Percentiles rank a stretch among this genome's conserved stretches.
These are phyloP conservation scores for Petrolisthes cinctipes DNA, from an alignment of 2,888 invertebrate species.

Conservation along the genomic window DNA sequence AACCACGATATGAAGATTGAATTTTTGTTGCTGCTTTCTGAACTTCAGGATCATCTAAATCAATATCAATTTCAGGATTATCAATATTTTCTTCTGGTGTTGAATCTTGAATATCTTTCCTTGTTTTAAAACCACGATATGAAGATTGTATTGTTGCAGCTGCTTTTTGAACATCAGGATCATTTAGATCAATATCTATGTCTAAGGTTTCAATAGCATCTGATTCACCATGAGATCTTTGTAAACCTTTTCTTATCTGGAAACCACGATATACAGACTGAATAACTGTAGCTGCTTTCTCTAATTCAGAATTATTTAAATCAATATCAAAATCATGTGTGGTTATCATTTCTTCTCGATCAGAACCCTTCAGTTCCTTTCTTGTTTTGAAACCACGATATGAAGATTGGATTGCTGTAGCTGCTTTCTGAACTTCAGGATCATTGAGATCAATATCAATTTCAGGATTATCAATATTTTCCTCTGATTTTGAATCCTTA, in stretches of 20 bases:
- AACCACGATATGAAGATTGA: slow-evolving; percentile 6
- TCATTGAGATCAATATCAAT: background rate
- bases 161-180: slow-evolving; percentile 33
- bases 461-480: too few species aligned
- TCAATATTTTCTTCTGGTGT: background rate
- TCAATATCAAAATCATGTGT: slow-evolving; percentile 1
- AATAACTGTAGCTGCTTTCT: slow-evolving; percentile 8
- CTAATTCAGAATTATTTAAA: slow-evolving; percentile 18
- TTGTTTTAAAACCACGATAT: slow-evolving; percentile 23
- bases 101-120: background rate
- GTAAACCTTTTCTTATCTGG: slow-evolving; percentile 7
- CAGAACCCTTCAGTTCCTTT: background rate
- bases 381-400: slow-evolving; percentile 28
- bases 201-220: background rate
- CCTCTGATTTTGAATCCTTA: too few species aligned
- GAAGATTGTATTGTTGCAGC: slow-evolving; percentile 21
- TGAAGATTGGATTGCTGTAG: background rate
- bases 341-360: background rate
- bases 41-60: slow-evolving; percentile 19
- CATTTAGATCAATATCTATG: slow-evolving; percentile 32
- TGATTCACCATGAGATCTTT: background rate
- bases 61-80: slow-evolving; percentile 2
- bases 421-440: slow-evolving; percentile 12
- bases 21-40: slow-evolving; percentile 7
- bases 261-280: slow-evolving; percentile 22